These are phyloP conservation scores for Leptosomus discolor DNA, from an alignment of 2,113 vertebrate species.

Conservation along the genomic window DNA sequence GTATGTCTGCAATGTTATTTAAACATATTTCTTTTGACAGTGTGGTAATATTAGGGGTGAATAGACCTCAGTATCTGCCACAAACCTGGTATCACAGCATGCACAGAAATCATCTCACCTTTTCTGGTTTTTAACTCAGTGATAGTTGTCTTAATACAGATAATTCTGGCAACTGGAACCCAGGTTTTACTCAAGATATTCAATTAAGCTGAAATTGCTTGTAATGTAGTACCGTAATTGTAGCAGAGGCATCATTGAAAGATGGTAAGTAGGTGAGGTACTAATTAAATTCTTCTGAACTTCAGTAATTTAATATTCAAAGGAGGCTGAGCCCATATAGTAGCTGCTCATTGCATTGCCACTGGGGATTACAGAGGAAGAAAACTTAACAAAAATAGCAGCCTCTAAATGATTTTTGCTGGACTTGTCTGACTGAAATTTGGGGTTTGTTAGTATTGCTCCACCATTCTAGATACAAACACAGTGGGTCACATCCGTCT, in stretches of 20 bases:
- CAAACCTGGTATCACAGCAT: not conserved
- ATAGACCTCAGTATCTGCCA: not conserved
- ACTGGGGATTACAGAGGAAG: not conserved
- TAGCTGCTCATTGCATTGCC: not conserved
- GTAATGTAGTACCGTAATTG: not conserved
- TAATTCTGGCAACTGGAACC: constrained; percentile 19
- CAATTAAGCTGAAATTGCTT: constrained; percentile 30
- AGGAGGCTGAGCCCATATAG: not conserved
- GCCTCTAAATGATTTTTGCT: not conserved
- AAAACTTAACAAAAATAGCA: constrained; percentile 19
- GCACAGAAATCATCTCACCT: not conserved
- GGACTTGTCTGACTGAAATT: not conserved
- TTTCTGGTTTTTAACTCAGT: not conserved
- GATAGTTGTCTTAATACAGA: not conserved
- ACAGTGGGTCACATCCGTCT: not conserved
- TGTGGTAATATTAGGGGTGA: not conserved
- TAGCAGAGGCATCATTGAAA: not conserved
- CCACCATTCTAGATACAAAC: not conserved
- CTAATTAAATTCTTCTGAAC: constrained; percentile 56
- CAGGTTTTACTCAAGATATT: constrained; percentile 41
- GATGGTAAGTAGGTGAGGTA: constrained; percentile 51
- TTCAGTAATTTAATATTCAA: constrained; percentile 29
- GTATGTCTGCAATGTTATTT: not conserved
- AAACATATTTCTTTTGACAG: not conserved
- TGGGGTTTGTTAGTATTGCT: not conserved